Evolutionary conservation across 64 coral and sea anemone genomes (phyloP), one percentile per base, ranked within the genome.

Genomic region (Pocillopora verrucosa): DNA sequence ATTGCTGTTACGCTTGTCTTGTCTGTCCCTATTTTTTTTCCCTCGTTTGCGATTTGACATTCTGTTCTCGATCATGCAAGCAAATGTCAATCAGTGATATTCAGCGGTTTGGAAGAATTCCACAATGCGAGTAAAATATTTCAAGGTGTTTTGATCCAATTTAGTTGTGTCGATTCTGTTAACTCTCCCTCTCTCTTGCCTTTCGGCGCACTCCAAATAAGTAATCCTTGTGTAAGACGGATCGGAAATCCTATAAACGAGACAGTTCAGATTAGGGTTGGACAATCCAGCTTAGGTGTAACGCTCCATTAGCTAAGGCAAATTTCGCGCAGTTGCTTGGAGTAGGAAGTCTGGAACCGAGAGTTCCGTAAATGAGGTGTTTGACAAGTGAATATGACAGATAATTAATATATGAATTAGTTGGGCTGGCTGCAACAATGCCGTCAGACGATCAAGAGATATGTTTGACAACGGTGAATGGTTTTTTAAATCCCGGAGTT

Each of bases 401-500:
- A 61, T 76, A 91, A 96, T 96, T 93, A 96, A 91, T 59, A 88
- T 79, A 79, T 88, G 93, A 96, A 96, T 96, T 93, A 90, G 67
- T 79, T 91, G 79, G 84, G 82, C 19, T 78, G 45, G 59, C 56
- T 76, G 51, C 56, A 37, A 96, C 95, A 97, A 96, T 92, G 59
- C 78, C 26, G n/a, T 83, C 78, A 93, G 83, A 93, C 88, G 95
- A 93, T 94, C 76, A 87, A 82, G 60, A 97, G 95, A 97, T 97
- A 97, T 87, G 91, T 58, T 92, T 94, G 83, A 97, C 95, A 91
- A 94, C 87, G 25, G 34, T 91, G 77, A 97, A 97, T 93, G 61
- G 90, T 80, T 93, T 97, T 97, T 93, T 87, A 97, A 93, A 94
- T 87, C 92, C 95, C 80, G 38, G 86, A 97, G 88, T 93, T 93